Conservation (phyloP, 2,797 vertebrate species). For the Linurgus olivaceus region DNA sequence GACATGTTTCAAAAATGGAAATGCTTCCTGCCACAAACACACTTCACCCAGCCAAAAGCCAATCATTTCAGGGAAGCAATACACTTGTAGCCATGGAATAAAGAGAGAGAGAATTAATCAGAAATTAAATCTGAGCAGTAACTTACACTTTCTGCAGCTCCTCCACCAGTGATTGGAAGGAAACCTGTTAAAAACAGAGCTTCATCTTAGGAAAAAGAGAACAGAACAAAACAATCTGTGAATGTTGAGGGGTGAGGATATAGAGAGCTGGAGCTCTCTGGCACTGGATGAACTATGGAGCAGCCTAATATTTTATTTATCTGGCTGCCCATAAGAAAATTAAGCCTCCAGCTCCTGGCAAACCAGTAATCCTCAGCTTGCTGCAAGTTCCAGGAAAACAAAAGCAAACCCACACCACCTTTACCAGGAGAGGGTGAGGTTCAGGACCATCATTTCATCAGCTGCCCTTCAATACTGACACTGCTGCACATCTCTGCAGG, state of each 20-base stretch:
- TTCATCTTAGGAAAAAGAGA: not conserved
- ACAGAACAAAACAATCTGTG: not conserved
- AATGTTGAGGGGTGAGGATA: not conserved
- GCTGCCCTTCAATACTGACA: not conserved
- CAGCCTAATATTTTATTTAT: not conserved
- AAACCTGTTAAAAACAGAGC: conserved; percentile 73
- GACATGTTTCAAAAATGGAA: not conserved
- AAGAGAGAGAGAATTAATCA: not conserved
- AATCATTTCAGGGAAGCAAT: not conserved
- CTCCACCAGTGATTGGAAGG: conserved; percentile 83
- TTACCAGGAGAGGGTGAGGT: not conserved
- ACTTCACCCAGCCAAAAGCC: not conserved
- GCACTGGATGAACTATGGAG: not conserved
- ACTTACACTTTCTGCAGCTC: conserved; percentile 91
- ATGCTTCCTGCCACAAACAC: not conserved
- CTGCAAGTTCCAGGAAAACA: not conserved
- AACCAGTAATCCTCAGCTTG: not conserved
- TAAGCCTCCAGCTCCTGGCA: not conserved
- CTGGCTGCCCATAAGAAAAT: not conserved
- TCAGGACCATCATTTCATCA: not conserved
- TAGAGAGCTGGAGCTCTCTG: not conserved
- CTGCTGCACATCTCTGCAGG: not conserved
- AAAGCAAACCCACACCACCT: not conserved
- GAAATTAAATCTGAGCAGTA: not conserved
- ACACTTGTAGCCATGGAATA: not conserved